Base-by-base conservation (phyloP, 2,888 invertebrate species). In the Malthinus seriepunctatus region DNA sequence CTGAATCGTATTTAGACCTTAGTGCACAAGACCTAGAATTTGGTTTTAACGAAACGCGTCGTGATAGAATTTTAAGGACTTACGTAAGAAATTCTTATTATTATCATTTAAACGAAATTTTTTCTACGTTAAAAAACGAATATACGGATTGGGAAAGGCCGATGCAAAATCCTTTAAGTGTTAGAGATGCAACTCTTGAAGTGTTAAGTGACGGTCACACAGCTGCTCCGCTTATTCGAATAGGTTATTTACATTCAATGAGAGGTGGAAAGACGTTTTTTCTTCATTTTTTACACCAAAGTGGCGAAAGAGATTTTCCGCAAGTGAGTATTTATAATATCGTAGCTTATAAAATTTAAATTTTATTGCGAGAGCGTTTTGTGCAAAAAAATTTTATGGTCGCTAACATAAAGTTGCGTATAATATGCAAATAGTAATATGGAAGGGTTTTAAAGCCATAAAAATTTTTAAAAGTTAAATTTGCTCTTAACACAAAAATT, bases 121-220 rank as follows among this genome's bases (percentile, higher is more conserved):
- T 93, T 79, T 94, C 95, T 51, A 95, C 96, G 51, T 83, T 97
- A 69, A 84, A 84, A 77, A 96, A 97, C 78, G 95, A 97, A 79
- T 97, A 97, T 80, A 96, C 95, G 59, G 95, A 97, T 79, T 97
- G 97, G 96, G 94, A 92, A 78, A 86, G 89, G 70, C 90, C 92
- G 1, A 89, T 92, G 67, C 89, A 93, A 72, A 92, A 91, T 78
- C 91, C 93, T 63, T 83, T 90, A 73, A 90, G 89, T 76, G 92
- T 93, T 65, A 88, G 92, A 71, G 95, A 90, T 76, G 92, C 88
- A 52, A 88, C 93, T 14, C 82, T 95, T 62, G 91, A 92, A 77
- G 88, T 95, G 60, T 81, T 97, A 51, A 93, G 95, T 72, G 97
- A 97, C 76, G 95, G 95, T 0, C 91, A 96, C 68, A 92, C 93